Percentiles rank a stretch among this genome's conserved stretches.
Evolutionary conservation across 1,140 invertebrate genomes (phyloP).

Genomic region (Euborellia annulipes): DNA sequence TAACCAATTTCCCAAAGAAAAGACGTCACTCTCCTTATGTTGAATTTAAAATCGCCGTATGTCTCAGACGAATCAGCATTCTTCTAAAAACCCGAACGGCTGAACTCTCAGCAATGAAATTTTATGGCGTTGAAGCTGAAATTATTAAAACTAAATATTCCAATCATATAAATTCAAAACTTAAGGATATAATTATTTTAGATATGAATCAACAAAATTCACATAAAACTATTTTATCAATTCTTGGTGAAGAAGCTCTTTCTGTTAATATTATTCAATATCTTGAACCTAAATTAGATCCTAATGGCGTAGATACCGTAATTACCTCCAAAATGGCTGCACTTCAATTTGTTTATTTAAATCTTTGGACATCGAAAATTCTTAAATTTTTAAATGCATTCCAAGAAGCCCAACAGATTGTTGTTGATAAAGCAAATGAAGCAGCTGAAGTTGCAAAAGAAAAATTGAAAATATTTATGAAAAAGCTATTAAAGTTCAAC

Average conservation of each 20-base stretch:
- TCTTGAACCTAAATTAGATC: slow-evolving; percentile 17
- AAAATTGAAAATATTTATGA: slow-evolving; percentile 68
- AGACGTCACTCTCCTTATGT: no score
- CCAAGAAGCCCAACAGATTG: slow-evolving; percentile 64
- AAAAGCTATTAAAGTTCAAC: slow-evolving; percentile 58
- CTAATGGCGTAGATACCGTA: slow-evolving; percentile 62
- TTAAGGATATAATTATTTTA: slow-evolving; percentile 52
- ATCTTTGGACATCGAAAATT: slow-evolving; percentile 19
- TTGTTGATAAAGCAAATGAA: slow-evolving; percentile 70
- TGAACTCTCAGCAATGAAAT: no score
- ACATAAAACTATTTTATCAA: slow-evolving; percentile 61
- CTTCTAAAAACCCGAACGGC: no score
- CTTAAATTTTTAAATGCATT: slow-evolving; percentile 71
- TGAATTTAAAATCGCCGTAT: no score
- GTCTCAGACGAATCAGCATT: no score
- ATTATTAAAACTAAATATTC: slow-evolving; percentile 33
- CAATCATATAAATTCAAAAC: slow-evolving; percentile 52
- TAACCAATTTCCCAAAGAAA: no score
- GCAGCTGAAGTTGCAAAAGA: slow-evolving; percentile 76
- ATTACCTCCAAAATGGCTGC: slow-evolving; percentile 57
- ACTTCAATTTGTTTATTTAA: slow-evolving; percentile 56
- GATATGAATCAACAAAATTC: slow-evolving; percentile 52
- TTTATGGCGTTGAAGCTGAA: slow-evolving; percentile 4
- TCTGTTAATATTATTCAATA: slow-evolving; percentile 39
- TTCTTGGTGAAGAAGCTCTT: slow-evolving; percentile 60